Evolutionary conservation across 35 echinoderm and acorn worm genomes (phyloP), one percentile per base, ranked within the genome.

Genomic region (Chiridota heheva): DNA sequence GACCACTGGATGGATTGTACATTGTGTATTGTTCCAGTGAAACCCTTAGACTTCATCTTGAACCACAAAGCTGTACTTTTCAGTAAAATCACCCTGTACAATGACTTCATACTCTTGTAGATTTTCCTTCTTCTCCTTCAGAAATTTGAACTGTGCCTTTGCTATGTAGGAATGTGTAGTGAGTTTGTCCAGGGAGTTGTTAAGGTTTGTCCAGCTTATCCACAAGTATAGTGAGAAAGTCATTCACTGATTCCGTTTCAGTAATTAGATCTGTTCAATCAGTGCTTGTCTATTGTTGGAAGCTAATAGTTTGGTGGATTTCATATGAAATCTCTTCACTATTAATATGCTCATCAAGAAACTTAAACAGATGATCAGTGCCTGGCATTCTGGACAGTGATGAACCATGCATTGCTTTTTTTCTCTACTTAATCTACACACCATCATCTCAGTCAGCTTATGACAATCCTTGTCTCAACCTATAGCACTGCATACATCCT

Each of bases 11-110:
- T 73, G 69, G 3, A 73, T 18, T 4, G 0, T 73, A 2, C 15
- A 13, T 42, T 73, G 69, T 43, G 0, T 43, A n/a, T 73, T 73
- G 18, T 73, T 29, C 69, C 69, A 49, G 40, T 73, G 69, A 73
- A 73, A 73, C n/a, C 35, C n/a, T 28, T 73, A 42, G 3, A 73
- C 42, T 73, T 40, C 69, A 43, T 73, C 69, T 43, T 73, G 69
- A 7, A 73, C 40, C 1, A 73, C 36, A 44, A 73, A 73, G 47
- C 36, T 44, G 31, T 73, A 73, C 18, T 73, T 73, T n/a, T 73
- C 69, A 42, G 42, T 42, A 73, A 73, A 73, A 44, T 73, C 69
- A 22, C 34, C 3, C 31, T 41, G 40, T 3, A 73, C 18, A 15
- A 73, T 22, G 2, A 44, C 40, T 4, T 40, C 40, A 24, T 73